Percentiles rank a stretch among this genome's conserved stretches.
Conservation (phyloP, 2,797 vertebrate genomes). For the Hafferia zeledoni region DNA sequence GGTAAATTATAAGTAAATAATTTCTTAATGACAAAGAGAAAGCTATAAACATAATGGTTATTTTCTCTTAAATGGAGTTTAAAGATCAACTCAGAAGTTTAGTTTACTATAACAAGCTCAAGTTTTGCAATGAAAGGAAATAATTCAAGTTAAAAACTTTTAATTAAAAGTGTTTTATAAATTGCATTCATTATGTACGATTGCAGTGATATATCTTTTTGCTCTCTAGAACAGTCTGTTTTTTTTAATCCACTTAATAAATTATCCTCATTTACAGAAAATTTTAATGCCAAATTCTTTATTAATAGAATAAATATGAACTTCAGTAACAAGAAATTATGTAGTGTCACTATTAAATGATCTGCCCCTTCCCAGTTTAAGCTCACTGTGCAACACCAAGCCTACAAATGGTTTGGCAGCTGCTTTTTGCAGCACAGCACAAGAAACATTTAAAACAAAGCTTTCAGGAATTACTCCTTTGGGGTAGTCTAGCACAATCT, state of each 20-base stretch:
- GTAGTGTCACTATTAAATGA: constrained; percentile 1
- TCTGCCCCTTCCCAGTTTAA: constrained; percentile 17
- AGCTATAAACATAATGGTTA: neutral
- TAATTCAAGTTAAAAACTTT: constrained; percentile 40
- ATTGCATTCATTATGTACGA: constrained; percentile 54
- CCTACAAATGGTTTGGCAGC: neutral
- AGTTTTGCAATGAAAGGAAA: neutral
- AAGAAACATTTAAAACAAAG: neutral
- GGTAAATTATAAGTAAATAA: constrained; percentile 13
- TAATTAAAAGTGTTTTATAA: constrained; percentile 64
- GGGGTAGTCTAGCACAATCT: neutral
- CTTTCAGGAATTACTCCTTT: neutral
- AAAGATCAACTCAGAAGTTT: neutral
- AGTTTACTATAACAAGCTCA: neutral
- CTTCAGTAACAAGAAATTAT: constrained; percentile 47
- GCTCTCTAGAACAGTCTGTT: constrained; percentile 30
- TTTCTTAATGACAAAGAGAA: constrained; percentile 37
- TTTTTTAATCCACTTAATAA: constrained; percentile 25
- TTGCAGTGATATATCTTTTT: constrained; percentile 67
- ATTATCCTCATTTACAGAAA: constrained; percentile 61
- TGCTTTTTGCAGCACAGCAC: neutral
- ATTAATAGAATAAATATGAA: constrained; percentile 64
- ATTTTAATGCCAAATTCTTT: constrained; percentile 24
- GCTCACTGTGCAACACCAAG: neutral
- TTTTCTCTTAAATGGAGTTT: neutral